Conservation (phyloP, 2,113 vertebrate genomes). For the Chloropsis hardwickii region DNA sequence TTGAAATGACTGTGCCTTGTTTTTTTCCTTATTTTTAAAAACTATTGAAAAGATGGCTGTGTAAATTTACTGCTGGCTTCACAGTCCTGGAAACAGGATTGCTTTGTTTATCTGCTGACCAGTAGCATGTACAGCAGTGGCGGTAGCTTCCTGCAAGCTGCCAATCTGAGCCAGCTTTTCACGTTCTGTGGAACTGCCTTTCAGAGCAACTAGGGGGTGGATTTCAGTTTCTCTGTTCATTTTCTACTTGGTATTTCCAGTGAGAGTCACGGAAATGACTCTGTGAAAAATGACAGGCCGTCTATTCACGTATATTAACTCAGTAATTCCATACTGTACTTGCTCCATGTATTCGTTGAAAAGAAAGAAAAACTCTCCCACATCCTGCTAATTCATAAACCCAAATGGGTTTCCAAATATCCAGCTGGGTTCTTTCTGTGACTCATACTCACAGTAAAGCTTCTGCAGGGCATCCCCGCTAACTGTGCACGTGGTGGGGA, state of each 20-base stretch:
- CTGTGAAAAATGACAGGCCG: neutral
- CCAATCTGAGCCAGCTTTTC: neutral
- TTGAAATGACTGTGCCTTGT: neutral
- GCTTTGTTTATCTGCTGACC: constrained; percentile 23
- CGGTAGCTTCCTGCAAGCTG: neutral
- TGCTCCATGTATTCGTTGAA: neutral
- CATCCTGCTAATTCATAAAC: neutral
- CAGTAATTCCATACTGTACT: neutral
- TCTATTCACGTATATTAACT: neutral
- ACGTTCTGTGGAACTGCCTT: neutral
- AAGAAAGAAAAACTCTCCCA: neutral
- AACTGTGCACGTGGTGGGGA: neutral
- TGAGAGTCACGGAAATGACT: neutral
- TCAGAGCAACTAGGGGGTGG: neutral
- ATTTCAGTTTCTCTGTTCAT: neutral
- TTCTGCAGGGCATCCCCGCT: neutral
- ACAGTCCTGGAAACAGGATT: neutral
- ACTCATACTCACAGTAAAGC: neutral
- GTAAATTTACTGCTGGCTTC: constrained; percentile 29
- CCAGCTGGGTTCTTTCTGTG: neutral
- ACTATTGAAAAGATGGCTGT: neutral
- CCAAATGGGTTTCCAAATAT: neutral
- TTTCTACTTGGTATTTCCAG: constrained; percentile 5
- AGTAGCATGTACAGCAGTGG: neutral
- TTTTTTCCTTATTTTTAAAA: constrained; percentile 17